A percentile compares a stretch with the other conserved stretches of the same genome.
phyloP scores from a whole-genome alignment of 2,797 vertebrate species.

The Gadopsis marmoratus region DNA sequence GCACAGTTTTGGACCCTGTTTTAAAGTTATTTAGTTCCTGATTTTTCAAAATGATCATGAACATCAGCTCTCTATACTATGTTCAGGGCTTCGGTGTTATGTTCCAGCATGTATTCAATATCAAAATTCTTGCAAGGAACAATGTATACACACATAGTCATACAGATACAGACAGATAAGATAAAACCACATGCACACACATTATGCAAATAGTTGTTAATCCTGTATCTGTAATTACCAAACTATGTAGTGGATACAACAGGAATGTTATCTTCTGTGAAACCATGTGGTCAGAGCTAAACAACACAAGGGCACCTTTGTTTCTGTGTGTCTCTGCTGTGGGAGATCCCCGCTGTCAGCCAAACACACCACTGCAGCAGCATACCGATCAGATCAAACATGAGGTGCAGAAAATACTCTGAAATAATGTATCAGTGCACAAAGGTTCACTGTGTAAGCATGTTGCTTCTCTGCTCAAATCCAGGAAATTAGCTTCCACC shows the following conservation, averaged over 20 bases:
- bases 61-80: not conserved
- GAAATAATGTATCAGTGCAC: conserved; percentile 3
- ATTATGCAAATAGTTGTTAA: conserved; percentile 48
- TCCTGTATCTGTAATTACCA: conserved; percentile 55
- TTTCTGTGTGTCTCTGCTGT: conserved; percentile 48
- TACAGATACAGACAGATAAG: conserved; percentile 1
- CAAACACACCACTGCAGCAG: conserved; percentile 36
- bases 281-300: conserved; percentile 63
- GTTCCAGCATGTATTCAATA: not conserved
- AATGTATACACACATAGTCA: not conserved
- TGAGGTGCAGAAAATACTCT: conserved; percentile 6
- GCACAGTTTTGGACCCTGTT: not conserved
- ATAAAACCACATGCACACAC: conserved; percentile 21
- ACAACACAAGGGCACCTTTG: conserved; percentile 74
- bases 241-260: conserved; percentile 61
- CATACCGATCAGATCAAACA: conserved; percentile 43
- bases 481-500: conserved; percentile 14
- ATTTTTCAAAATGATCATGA: not conserved
- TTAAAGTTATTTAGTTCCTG: not conserved
- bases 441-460: conserved; percentile 4
- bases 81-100: not conserved
- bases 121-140: not conserved
- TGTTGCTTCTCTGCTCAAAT: not conserved
- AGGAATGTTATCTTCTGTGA: conserved; percentile 74
- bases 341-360: conserved; percentile 71